These are phyloP conservation scores for Lepus timidus DNA, from an alignment of 2,113 vertebrate genomes.

Conservation along the genomic window DNA sequence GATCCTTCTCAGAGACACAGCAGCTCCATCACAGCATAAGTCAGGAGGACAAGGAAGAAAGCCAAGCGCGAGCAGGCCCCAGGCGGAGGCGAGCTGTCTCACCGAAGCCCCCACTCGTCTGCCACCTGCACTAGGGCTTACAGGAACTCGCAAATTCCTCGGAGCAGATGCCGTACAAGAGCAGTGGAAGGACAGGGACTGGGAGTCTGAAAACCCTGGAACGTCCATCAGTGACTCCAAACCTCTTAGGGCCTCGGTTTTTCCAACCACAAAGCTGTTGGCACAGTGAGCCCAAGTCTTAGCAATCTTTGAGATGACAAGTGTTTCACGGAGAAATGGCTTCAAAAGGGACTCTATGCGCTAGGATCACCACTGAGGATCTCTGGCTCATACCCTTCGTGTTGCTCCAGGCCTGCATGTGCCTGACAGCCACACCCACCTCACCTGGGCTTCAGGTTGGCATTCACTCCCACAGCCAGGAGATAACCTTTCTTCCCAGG, in stretches of 20 bases:
- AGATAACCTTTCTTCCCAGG: not conserved
- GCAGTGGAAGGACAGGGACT: not conserved
- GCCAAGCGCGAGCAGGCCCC: not conserved
- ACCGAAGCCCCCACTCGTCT: not conserved
- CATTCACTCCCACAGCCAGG: not conserved
- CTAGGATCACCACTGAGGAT: not conserved
- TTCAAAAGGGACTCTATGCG: constrained; percentile 13
- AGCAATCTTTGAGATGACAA: not conserved
- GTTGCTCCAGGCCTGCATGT: not conserved
- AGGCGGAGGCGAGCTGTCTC: not conserved
- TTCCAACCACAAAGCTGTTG: not conserved
- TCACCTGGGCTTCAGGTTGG: not conserved
- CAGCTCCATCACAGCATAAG: not conserved
- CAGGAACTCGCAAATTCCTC: not conserved
- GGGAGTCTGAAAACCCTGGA: not conserved
- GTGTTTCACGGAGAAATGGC: constrained; percentile 38
- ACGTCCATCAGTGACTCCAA: not conserved
- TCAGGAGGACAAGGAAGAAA: not conserved
- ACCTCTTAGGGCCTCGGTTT: not conserved
- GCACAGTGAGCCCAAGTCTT: not conserved
- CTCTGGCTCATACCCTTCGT: not conserved
- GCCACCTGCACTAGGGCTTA: not conserved
- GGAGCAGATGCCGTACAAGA: not conserved
- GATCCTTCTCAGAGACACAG: not conserved
- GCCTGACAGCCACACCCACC: not conserved